These are phyloP conservation scores for Zaprionus lineosus DNA, from an alignment of 2,888 invertebrate genomes.

Conservation along the genomic window DNA sequence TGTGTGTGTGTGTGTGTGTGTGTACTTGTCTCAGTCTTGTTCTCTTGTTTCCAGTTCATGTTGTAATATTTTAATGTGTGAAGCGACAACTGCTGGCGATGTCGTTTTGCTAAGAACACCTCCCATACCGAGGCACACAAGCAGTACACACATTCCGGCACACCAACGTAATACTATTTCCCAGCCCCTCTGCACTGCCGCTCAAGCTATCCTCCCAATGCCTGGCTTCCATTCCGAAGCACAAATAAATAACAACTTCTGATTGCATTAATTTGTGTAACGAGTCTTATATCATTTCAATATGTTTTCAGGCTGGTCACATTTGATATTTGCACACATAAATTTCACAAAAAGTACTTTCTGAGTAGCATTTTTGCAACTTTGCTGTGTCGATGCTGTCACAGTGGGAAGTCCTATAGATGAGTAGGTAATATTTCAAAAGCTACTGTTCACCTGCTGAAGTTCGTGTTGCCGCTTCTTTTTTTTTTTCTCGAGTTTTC, in stretches of 20 bases:
- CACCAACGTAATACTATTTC: too few species aligned
- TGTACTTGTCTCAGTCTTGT: conserved; percentile 30
- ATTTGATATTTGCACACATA: conserved; percentile 34
- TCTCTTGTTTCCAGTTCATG: conserved; percentile 74
- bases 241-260: conserved; percentile 62
- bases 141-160: not conserved
- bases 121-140: conserved; percentile 2
- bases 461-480: too few species aligned
- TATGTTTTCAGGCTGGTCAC: conserved; percentile 57
- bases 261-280: conserved; percentile 62
- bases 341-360: conserved; percentile 27
- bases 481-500: too few species aligned
- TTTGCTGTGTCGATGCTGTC: not conserved
- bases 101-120: conserved; percentile 58
- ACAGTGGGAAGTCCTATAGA: conserved; percentile 1
- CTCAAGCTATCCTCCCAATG: not conserved
- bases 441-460: too few species aligned
- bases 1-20: conserved; percentile 12
- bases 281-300: conserved; percentile 60
- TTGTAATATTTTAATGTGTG: conserved; percentile 76
- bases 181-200: not conserved
- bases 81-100: conserved; percentile 75
- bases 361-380: conserved; percentile 7
- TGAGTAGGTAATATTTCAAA: too few species aligned
- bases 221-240: conserved; percentile 10